These are phyloP conservation scores for Seladonia tumulorum DNA, from an alignment of 2,888 invertebrate genomes.

Conservation along the genomic window DNA sequence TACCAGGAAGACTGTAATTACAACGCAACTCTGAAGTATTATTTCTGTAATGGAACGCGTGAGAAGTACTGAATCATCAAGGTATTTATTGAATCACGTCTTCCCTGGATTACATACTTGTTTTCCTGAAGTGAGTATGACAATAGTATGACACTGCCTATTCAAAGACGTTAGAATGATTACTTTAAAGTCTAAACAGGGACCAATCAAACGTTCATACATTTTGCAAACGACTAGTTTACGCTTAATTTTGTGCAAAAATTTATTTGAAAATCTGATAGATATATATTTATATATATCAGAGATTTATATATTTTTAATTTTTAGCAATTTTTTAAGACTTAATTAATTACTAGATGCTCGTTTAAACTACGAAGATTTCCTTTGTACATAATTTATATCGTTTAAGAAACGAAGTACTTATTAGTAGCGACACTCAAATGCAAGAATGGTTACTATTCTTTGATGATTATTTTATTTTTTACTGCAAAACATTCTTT, in stretches of 20 bases:
- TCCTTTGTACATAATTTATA: slow-evolving; percentile 19
- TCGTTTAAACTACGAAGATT: slow-evolving; percentile 12
- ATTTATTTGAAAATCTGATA: not conserved
- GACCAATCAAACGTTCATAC: slow-evolving; percentile 41
- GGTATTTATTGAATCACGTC: slow-evolving; percentile 51
- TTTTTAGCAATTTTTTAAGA: slow-evolving; percentile 6
- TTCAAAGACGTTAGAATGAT: slow-evolving; percentile 4
- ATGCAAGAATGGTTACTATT: slow-evolving; percentile 15
- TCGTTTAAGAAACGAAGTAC: slow-evolving; percentile 1
- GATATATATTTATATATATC: slow-evolving; percentile 1
- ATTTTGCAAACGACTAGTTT: slow-evolving; percentile 24
- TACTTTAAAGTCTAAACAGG: slow-evolving; percentile 5
- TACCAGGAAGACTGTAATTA: slow-evolving; percentile 94
- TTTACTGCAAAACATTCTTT: slow-evolving; percentile 37
- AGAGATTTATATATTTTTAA: slow-evolving; percentile 11
- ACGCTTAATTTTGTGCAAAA: slow-evolving; percentile 13
- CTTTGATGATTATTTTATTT: slow-evolving; percentile 25
- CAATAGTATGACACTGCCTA: slow-evolving; percentile 34
- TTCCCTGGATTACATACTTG: slow-evolving; percentile 52
- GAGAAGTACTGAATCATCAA: slow-evolving; percentile 12
- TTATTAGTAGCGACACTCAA: slow-evolving; percentile 11
- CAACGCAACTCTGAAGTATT: slow-evolving; percentile 89
- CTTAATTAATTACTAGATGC: slow-evolving; percentile 10
- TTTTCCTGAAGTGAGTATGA: slow-evolving; percentile 41
- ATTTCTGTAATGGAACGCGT: slow-evolving; percentile 31